Evolutionary conservation across 1,140 invertebrate species (phyloP), one percentile per base, ranked within the genome.

Genomic region (Polyergus mexicanus): DNA sequence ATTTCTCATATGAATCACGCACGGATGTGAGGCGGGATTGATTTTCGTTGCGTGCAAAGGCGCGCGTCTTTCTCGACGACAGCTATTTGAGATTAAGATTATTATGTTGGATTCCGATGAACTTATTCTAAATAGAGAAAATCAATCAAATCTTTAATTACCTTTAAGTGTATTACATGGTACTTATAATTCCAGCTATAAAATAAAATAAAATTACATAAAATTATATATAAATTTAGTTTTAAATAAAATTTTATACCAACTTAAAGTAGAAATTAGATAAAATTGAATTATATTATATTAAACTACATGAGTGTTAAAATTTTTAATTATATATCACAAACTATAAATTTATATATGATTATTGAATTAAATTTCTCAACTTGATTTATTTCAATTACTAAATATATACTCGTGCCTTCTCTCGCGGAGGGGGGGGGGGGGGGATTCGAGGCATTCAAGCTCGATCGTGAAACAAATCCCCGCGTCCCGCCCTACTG

Each of bases 1-100:
- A 86, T 86, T 86, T 86, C 84, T 81, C 44, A 38, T 58, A 86
- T 86, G 84, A 86, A 86, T 86, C 84, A 86, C 76, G 65, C 76
- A 80, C 65, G 41, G 28, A 13, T 65, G 68, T 44, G 56, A 84
- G 32, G 28, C 32, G 32, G 54, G 76, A 85, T 85, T 85, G 65
- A 85, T 85, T 85, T 85, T 78, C 76, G 65, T 80, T 80, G 76
- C 84, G 44, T 85, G 84, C 56, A 32, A 77, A 85, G 69, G 54
- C 65, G 56, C 62, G 63, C 58, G 76, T 85, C 76, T 58, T 68
- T 32, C 25, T 60, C 41, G 84, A 85, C 41, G 76, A 85, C 84
- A 68, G 8, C 13, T 41, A 78, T 47, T 74, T 44, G 51, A 72
- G 25, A 47, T 28, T 19, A 25, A 68, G 65, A 81, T 68, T 68